Percentiles rank a stretch among this genome's conserved stretches.
These are phyloP conservation scores for Ptiloglossa arizonensis DNA, from an alignment of 1,140 invertebrate genomes.

Conservation along the genomic window DNA sequence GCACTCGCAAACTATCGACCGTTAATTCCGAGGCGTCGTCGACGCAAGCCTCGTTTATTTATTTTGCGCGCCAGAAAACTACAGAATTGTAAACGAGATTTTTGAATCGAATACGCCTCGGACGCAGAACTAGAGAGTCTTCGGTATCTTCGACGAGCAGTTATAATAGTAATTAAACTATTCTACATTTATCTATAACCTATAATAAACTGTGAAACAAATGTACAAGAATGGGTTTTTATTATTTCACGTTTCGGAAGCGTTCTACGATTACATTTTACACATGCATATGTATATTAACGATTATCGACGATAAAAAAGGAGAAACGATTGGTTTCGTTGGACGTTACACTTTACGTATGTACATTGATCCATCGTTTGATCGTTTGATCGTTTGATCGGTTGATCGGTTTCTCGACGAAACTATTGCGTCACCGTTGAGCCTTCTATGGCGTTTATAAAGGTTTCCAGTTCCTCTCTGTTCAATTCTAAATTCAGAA, in stretches of 20 bases:
- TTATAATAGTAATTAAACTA: constrained; percentile 82
- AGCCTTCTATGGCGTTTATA: constrained; percentile 72
- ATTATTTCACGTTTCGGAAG: constrained; percentile 47
- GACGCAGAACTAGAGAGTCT: constrained; percentile 72
- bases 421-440: constrained; percentile 20
- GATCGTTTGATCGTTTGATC: too few relatives aligned
- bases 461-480: constrained; percentile 73
- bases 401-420: too few relatives aligned
- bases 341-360: neutral
- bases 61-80: constrained; percentile 45
- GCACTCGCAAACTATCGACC: constrained; percentile 58
- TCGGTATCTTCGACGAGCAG: constrained; percentile 80
- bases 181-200: constrained; percentile 83
- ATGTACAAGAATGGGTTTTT: constrained; percentile 64
- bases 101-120: constrained; percentile 69
- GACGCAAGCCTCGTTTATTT: constrained; percentile 61
- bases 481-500: constrained; percentile 72
- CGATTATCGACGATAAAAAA: neutral
- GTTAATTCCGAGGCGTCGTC: constrained; percentile 63
- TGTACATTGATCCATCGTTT: too few relatives aligned
- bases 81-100: constrained; percentile 59
- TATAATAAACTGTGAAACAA: constrained; percentile 83
- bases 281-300: too few relatives aligned
- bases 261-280: neutral
- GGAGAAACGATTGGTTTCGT: neutral